These are phyloP conservation scores for Trimorus sp. DNA, from an alignment of 2,888 invertebrate species.

Conservation along the genomic window DNA sequence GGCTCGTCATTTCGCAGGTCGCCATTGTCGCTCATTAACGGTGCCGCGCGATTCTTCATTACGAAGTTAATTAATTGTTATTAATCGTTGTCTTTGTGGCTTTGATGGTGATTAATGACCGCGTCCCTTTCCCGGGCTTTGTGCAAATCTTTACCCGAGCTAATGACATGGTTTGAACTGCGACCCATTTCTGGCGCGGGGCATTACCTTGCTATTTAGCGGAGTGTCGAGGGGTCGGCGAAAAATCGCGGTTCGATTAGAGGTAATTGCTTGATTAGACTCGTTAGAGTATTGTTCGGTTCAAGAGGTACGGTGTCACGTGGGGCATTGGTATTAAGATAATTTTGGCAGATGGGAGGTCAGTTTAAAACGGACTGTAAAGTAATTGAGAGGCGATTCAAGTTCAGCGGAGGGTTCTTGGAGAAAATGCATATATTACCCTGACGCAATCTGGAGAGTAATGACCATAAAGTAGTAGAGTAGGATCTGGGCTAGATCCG, in stretches of 20 bases:
- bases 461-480: too few relatives aligned
- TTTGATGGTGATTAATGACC: conserved; percentile 56
- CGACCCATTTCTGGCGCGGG: conserved; percentile 30
- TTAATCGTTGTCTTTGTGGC: conserved; percentile 54
- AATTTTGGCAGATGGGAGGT: too few relatives aligned
- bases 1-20: conserved; percentile 31
- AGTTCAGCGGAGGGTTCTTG: too few relatives aligned
- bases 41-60: conserved; percentile 40
- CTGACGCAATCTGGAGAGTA: too few relatives aligned
- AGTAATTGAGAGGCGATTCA: too few relatives aligned
- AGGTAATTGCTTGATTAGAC: conserved; percentile 18
- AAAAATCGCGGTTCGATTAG: conserved; percentile 17
- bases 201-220: conserved; percentile 27
- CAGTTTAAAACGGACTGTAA: too few relatives aligned
- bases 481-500: too few relatives aligned
- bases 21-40: conserved; percentile 55
- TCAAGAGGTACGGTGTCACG: too few relatives aligned
- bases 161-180: conserved; percentile 27
- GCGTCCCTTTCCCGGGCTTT: conserved; percentile 18
- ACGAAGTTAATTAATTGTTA: conserved; percentile 57
- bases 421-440: too few relatives aligned
- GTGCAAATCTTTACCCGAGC: conserved; percentile 12
- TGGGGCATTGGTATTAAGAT: background rate
- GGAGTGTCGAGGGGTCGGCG: background rate
- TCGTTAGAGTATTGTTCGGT: too few relatives aligned